These are phyloP conservation scores for Leptinotarsa defecta DNA, from an alignment of 1,140 invertebrate genomes.

Conservation along the genomic window DNA sequence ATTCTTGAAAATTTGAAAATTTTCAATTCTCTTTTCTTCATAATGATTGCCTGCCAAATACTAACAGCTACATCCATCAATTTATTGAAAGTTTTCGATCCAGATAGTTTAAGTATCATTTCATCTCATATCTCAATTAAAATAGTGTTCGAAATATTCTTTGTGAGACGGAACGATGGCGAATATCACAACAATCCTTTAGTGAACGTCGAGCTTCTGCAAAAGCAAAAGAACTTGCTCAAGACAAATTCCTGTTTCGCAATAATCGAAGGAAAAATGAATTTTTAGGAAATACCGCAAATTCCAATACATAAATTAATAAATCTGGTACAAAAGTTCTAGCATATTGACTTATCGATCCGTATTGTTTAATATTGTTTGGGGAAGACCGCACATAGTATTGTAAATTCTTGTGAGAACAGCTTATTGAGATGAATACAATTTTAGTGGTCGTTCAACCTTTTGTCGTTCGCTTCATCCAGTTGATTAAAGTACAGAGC, in stretches of 20 bases:
- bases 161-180: too few relatives aligned
- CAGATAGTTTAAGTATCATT: too few relatives aligned
- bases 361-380: conserved; percentile 17
- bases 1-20: too few relatives aligned
- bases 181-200: too few relatives aligned
- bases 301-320: conserved; percentile 21
- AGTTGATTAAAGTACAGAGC: conserved; percentile 1
- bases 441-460: background rate
- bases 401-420: conserved; percentile 4
- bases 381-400: conserved; percentile 4
- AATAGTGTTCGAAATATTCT: too few relatives aligned
- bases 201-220: too few relatives aligned
- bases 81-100: too few relatives aligned
- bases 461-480: background rate
- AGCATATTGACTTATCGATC: conserved; percentile 17
- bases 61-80: too few relatives aligned
- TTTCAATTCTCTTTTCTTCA: too few relatives aligned
- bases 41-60: too few relatives aligned
- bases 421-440: conserved; percentile 2
- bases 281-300: conserved; percentile 17
- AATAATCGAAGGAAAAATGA: conserved; percentile 12
- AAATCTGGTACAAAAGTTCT: background rate
- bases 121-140: too few relatives aligned
- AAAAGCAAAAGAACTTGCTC: too few relatives aligned
- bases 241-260: background rate